Base-by-base conservation (phyloP, 1,140 invertebrate genomes). In the Condylostylus longicornis region DNA sequence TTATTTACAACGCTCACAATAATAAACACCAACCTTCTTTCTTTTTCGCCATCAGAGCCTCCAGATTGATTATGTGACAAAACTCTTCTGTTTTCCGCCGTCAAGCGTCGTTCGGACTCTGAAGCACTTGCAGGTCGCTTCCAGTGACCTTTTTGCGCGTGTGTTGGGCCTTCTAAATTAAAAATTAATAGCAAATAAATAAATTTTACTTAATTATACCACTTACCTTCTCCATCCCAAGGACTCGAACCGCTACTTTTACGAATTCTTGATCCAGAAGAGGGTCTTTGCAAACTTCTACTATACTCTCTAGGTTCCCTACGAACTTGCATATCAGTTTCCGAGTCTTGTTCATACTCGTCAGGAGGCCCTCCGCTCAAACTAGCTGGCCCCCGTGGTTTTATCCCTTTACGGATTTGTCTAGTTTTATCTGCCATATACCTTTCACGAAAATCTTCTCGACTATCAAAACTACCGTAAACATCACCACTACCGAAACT, bases 111-210 rank as follows among this genome's bases (percentile, higher is more conserved):
- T 42, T 69, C 66, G 31, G 62, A 63, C 43, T 68, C 67, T 2
- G 67, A 64, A 1, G 74, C 73, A 49, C 74, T 75, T 27, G 69
- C 71, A 0, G 74, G 74, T 40, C 74, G 60, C 43, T 74, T 74
- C 38, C 72, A 73, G 46, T n/a, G n/a, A 68, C 71, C 41, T 15
- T 68, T 69, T 40, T 71, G 59, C 21, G 69, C 71, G 4, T 68
- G 60, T 8, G 64, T 46, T 4, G 59, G 48, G 4, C 57, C 46
- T 36, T 65, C 64, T 64, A 13, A 42, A 41, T 35, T 50, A 55
- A 33, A 38, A 5, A 19, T 5, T 31, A 31, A 17, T 9, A 31
- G 17, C 9, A 30, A 30, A 7, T 6, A 30, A 22, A 27, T 12
- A 12, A 3, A 28, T 37, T 21, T 21, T 22, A 2, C 1, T 18